These are phyloP conservation scores for Pterocles gutturalis DNA, from an alignment of 2,113 vertebrate genomes.

Conservation along the genomic window DNA sequence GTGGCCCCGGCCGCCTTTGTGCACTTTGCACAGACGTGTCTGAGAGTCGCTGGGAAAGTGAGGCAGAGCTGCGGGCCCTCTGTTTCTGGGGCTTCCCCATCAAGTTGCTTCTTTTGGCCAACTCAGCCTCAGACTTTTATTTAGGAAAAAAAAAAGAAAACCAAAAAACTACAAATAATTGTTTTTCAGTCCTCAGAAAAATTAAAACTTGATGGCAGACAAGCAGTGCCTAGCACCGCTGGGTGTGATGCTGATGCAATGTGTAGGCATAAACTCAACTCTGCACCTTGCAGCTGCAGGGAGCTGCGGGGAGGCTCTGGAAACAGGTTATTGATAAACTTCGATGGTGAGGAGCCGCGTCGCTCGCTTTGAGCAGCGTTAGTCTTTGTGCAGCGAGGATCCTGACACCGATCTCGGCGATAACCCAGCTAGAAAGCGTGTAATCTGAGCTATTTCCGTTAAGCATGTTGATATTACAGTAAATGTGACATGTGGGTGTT, in stretches of 20 bases:
- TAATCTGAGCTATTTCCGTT: conserved; percentile 27
- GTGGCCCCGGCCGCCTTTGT: not conserved
- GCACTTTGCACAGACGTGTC: not conserved
- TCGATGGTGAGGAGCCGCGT: not conserved
- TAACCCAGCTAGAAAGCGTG: conserved; percentile 26
- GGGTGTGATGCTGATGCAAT: not conserved
- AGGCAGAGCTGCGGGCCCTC: not conserved
- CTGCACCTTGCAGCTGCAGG: not conserved
- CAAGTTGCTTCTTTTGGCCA: not conserved
- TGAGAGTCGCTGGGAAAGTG: not conserved
- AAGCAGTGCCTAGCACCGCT: not conserved
- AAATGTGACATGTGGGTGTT: conserved; percentile 58
- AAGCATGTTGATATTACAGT: conserved; percentile 29
- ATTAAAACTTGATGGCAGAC: conserved; percentile 46
- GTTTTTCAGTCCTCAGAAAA: conserved; percentile 36
- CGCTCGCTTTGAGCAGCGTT: not conserved
- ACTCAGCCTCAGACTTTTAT: not conserved
- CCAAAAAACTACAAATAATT: not conserved
- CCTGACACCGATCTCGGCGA: conserved; percentile 4
- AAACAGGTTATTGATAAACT: conserved; percentile 4
- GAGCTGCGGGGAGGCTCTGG: not conserved
- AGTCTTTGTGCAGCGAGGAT: conserved; percentile 58
- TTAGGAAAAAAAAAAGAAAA: not conserved
- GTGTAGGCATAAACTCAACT: not conserved
- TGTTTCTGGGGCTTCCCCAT: not conserved